phyloP scores from a whole-genome alignment of 2,797 vertebrate genomes.

The Centroberyx gerrardi region DNA sequence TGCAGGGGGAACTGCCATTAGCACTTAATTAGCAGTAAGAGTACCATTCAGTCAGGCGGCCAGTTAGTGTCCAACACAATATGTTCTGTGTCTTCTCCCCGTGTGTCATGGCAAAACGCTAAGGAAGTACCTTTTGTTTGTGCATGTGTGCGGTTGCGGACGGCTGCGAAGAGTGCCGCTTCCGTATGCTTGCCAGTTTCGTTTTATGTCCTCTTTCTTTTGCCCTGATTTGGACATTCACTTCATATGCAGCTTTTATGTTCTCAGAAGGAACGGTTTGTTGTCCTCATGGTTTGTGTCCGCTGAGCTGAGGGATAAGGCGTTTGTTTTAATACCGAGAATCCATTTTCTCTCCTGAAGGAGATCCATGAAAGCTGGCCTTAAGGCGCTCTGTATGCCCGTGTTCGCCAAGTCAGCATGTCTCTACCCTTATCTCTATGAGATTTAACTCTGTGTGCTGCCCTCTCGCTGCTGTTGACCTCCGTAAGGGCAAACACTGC shows the following conservation, averaged over 20 bases:
- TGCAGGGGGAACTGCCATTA: slow-evolving; percentile 87
- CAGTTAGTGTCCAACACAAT: slow-evolving; percentile 78
- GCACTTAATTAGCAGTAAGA: slow-evolving; percentile 89
- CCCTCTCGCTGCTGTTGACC: slow-evolving; percentile 58
- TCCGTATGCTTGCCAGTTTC: not conserved
- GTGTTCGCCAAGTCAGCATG: slow-evolving; percentile 18
- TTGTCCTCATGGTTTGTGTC: not conserved
- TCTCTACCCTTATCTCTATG: not conserved
- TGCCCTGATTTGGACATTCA: not conserved
- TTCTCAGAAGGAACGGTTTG: not conserved
- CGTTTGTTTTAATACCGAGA: not conserved
- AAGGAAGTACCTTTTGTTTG: slow-evolving; percentile 68
- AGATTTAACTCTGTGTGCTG: slow-evolving; percentile 27
- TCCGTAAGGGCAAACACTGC: slow-evolving; percentile 45
- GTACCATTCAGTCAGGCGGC: slow-evolving; percentile 80
- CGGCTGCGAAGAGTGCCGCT: slow-evolving; percentile 10
- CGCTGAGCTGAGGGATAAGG: not conserved
- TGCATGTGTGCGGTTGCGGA: slow-evolving; percentile 21
- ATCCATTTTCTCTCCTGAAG: not conserved
- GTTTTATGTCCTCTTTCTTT: not conserved
- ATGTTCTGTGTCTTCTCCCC: slow-evolving; percentile 76
- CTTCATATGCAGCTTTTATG: not conserved
- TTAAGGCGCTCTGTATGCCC: not conserved
- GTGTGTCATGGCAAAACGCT: slow-evolving; percentile 61
- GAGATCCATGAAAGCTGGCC: slow-evolving; percentile 1